Evolutionary conservation across 2,888 invertebrate species (phyloP), one percentile per base, ranked within the genome.

Genomic region (Sipha maydis): DNA sequence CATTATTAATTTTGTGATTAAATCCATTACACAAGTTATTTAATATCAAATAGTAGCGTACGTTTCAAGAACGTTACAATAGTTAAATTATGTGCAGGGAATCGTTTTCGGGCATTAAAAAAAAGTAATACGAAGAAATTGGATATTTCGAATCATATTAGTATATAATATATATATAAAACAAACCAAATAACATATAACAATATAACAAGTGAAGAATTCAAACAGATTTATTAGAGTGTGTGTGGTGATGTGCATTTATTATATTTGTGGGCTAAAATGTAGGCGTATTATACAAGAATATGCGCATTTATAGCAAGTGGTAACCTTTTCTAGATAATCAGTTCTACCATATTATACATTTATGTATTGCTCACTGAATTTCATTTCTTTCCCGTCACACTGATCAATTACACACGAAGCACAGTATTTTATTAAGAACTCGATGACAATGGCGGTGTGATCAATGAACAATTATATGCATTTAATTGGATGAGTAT

Each of bases 181-280:
- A 61, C 41, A 84, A 38, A 41, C 9, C 48, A 8, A 31, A 78
- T 34, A 85, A 78, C 69, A 34, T 77, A n/a, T n/a, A n/a, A n/a
- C n/a, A n/a, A n/a, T n/a, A n/a, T n/a, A n/a, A n/a, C n/a, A n/a
- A n/a, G 77, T n/a, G n/a, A 69, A 48, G 77, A 85, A 77, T 85
- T 69, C 48, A n/a, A 78, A 3, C 67, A 31, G 41, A 69, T 77
- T 77, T 67, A 67, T 77, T 76, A 31, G 21, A 48, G 28, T 8
- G 82, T 71, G 34, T 75, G 41, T 41, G 41, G 19, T n/a, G 14
- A 14, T 28, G 56, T 67, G 25, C 71, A 19, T 80, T 88, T 82
- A 88, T 82, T 82, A 75, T 88, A 82, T 88, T 82, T 88, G 88
- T 88, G 88, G 88, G 88, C 88, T 82, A 88, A 80, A 73, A 61